These are phyloP conservation scores for Ips nitidus DNA, from an alignment of 1,140 invertebrate species.

Conservation along the genomic window DNA sequence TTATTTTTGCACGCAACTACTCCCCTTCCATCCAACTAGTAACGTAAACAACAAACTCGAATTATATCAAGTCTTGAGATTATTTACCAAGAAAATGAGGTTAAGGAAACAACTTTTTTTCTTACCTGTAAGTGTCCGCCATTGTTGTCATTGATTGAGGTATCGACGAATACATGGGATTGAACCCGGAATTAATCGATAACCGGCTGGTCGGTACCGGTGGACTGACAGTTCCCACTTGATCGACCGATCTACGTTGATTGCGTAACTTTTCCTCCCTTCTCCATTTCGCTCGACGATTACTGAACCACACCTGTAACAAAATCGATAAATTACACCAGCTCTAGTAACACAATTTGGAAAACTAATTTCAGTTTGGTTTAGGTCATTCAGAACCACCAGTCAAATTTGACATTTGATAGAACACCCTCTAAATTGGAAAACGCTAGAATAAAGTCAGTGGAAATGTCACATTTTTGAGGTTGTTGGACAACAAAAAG, in stretches of 20 bases:
- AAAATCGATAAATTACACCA: constrained; percentile 8
- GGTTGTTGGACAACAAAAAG: too few species aligned
- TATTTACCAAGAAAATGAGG: too few species aligned
- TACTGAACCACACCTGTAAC: constrained; percentile 95
- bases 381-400: too few species aligned
- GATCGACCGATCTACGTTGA: constrained; percentile 67
- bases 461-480: too few species aligned
- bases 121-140: constrained; percentile 80
- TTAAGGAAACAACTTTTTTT: neutral
- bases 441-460: too few species aligned
- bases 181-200: constrained; percentile 76
- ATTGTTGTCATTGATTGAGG: constrained; percentile 80
- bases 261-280: constrained; percentile 95
- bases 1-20: too few species aligned
- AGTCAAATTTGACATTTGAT: too few species aligned
- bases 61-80: too few species aligned
- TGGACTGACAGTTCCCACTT: constrained; percentile 57
- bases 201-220: constrained; percentile 61
- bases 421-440: too few species aligned
- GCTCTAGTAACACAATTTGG: neutral
- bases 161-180: constrained; percentile 82
- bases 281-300: constrained; percentile 96
- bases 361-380: too few species aligned
- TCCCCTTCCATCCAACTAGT: too few species aligned
- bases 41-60: too few species aligned